Base-by-base conservation (phyloP, 2,888 invertebrate species). In the Dendrolimus houi region DNA sequence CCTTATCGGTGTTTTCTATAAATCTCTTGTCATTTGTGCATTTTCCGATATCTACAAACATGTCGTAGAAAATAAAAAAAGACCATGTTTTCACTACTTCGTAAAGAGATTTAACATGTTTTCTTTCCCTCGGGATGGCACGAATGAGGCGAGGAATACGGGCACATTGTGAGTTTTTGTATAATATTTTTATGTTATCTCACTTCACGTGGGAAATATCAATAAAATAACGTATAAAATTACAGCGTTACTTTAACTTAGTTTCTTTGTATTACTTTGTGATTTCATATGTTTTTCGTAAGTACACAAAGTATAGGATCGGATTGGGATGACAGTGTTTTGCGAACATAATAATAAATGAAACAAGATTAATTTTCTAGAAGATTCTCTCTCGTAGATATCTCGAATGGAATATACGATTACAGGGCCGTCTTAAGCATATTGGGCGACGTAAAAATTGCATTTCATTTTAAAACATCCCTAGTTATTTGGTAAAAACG, bases 351-450 rank as follows among this genome's bases (percentile, higher is more conserved):
- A 67, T 69, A 77, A 72, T 75, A 69, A 69, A 69, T 63, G 68
- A 72, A 74, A 75, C 64, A 71, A 72, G 74, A 79, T 78, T 75
- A 79, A 79, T 80, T 76, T 75, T 72, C 68, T 67, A 70, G 67
- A 72, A 75, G 72, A 75, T 75, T 73, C 70, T 63, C 66, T 72
- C 71, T 70, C 63, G 68, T 68, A 75, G 76, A 76, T 75, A 78
- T 77, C 72, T 82, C 74, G 75, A 83, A 80, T 83, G 77, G 82
- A 84, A 85, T 85, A 86, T 87, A 86, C 81, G 88, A 29, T 29
- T 29, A 29, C 29, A 29, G 29, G 29, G 29, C 29, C 29, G 29
- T 29, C 3, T 29, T 29, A 29, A 6, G 29, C 6, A 6, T 3
- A 29, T 29, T 29, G 29, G 29, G 6, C 3, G 29, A 3, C 29